Base-by-base conservation (phyloP, 2,888 invertebrate genomes). In the Dorcus hopei region DNA sequence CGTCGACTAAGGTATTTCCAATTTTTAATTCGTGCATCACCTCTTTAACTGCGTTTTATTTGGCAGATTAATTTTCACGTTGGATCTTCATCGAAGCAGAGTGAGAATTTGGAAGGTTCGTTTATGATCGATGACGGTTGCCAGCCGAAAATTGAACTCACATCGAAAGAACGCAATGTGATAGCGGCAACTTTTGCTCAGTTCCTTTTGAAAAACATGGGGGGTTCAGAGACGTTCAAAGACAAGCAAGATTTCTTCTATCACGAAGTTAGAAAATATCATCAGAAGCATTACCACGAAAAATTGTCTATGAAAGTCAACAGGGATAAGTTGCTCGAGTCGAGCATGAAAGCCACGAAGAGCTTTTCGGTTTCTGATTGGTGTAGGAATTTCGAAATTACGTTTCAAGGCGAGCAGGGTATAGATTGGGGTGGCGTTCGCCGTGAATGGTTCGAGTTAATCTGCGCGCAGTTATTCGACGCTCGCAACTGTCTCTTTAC, bases 341-440 rank as follows among this genome's bases (percentile, higher is more conserved):
- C 89, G 71, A 87, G 86, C 73, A 88, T 94, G 82, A 94, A 93
- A 79, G 89, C 91, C 45, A 93, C 93, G 1, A 89, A 90, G 70
- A 87, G 89, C 72, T 93, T 94, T 80, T 84, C 87, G 23, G 86
- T 91, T n/a, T 87, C 88, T 54, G 95, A 96, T 80, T 97, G 96
- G 96, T 95, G 95, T 79, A 87, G 91, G 74, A 94, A 91, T 81
- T 95, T 96, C 77, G 95, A 96, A 80, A 89, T 96, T 62, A 88
- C 88, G 56, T 96, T 96, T 79, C 87, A 90, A 75, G 95, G 94
- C n/a, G 96, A 97, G 77, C 93, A 93, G 83, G 96, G 93, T 49
- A 88, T 96, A 70, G 95, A 96, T 80, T 94, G 93, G 94, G 96
- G 96, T 66, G 96, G 96, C 3, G 83, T 96, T 48, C 84, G 95